Evolutionary conservation across 1,140 invertebrate species (phyloP), one percentile per base, ranked within the genome.

Genomic region (Eufriesea mexicana): DNA sequence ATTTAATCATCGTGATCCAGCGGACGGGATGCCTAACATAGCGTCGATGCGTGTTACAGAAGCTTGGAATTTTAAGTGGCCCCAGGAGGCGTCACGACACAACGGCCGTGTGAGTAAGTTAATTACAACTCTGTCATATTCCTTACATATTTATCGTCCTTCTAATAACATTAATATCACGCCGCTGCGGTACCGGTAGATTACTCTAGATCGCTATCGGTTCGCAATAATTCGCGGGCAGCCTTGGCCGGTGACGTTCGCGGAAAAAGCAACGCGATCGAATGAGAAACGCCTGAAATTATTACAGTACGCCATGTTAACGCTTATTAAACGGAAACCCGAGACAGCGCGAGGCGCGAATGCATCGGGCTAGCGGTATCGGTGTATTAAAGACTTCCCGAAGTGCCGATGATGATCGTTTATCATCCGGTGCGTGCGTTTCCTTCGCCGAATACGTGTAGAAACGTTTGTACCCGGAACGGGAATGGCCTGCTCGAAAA

Each of bases 11-110:
- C 62, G 47, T 51, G 18, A n/a, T n/a, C 57, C 7, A 47, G 10
- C 25, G 49, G 5, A 47, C 47, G 18, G 16, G 47, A 54, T 35
- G 45, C 42, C 64, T 54, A n/a, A 16, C 5, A 16, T 20, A 35
- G 25, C 28, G 23, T 42, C 20, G 61, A n/a, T 51, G 74, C 74
- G 74, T 76, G 61, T 18, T 66, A 76, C 74, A n/a, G 75, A 54
- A 77, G 62, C 75, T 45, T 55, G 61, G 49, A 54, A 55, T 77
- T 55, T 45, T 67, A 66, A 55, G 23, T 77, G 75, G 54, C 7
- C 49, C 20, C 28, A 7, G 16, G 61, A 42, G 35, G 61, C 62
- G 49, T 66, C 47, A 66, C 25, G 61, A 76, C 47, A 28, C 73
- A 8, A 12, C 42, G 59, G 12, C 51, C 35, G 74, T 54, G 71